Evolutionary conservation across 2,113 vertebrate species (phyloP).

Genomic region (Oplegnathus fasciatus): DNA sequence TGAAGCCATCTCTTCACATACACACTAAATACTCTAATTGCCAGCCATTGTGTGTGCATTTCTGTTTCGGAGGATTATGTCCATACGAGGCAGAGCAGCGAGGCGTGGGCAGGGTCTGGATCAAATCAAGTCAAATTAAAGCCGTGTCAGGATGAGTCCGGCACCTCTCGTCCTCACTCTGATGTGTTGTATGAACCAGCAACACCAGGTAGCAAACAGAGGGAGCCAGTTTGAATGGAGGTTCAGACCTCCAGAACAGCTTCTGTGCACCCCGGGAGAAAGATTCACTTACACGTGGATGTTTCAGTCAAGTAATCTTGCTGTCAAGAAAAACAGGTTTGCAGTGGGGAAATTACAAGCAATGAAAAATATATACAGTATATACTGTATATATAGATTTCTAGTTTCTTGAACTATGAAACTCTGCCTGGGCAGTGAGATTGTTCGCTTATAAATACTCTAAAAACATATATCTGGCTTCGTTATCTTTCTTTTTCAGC

Average conservation of each 20-base stretch:
- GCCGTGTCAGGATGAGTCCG: slow-evolving; percentile 46
- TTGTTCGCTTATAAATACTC: background rate
- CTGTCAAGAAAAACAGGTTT: background rate
- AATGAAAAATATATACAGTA: background rate
- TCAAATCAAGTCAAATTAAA: slow-evolving; percentile 68
- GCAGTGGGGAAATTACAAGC: background rate
- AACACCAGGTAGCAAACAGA: slow-evolving; percentile 18
- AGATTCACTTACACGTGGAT: background rate
- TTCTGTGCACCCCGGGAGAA: background rate
- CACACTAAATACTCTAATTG: slow-evolving; percentile 60
- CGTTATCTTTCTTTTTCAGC: too few species aligned
- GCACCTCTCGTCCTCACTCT: slow-evolving; percentile 17
- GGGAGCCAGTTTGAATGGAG: background rate
- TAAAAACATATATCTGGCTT: background rate
- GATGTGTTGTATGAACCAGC: slow-evolving; percentile 24
- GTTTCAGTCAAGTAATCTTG: background rate
- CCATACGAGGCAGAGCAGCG: slow-evolving; percentile 41
- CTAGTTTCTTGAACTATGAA: background rate
- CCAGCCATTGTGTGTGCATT: slow-evolving; percentile 19
- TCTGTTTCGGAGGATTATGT: slow-evolving; percentile 67
- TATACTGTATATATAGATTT: background rate
- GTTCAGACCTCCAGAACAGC: background rate
- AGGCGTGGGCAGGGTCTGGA: slow-evolving; percentile 48
- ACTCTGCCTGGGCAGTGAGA: background rate
- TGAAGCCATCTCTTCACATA: slow-evolving; percentile 54